Evolutionary conservation across 2,888 invertebrate species (phyloP).

Genomic region (Agrenia bidenticulata): DNA sequence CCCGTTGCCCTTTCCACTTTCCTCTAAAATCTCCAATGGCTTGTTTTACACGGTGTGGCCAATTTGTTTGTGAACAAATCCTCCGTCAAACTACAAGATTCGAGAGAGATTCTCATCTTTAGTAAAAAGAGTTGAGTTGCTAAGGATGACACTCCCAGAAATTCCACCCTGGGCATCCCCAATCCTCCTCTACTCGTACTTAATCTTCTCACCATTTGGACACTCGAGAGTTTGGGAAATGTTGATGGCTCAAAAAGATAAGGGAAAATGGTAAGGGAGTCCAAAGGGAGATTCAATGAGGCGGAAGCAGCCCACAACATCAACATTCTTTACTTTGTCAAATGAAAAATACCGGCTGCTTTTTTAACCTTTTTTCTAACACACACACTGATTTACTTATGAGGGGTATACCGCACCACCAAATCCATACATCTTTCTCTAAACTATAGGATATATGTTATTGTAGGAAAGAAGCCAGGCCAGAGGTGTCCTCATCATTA

Average conservation of each 20-base stretch:
- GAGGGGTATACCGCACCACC: too few relatives aligned
- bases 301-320: slow-evolving; percentile 22
- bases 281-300: slow-evolving; percentile 9
- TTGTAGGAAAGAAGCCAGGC: too few relatives aligned
- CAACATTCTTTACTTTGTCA: slow-evolving; percentile 18
- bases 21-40: background rate
- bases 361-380: background rate
- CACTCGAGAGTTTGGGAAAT: background rate
- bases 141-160: slow-evolving; percentile 21
- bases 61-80: slow-evolving; percentile 24
- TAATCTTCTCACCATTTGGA: slow-evolving; percentile 12
- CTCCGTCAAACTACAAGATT: slow-evolving; percentile 1
- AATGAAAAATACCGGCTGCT: slow-evolving; percentile 13
- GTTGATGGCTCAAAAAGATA: too few relatives aligned
- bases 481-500: slow-evolving; percentile 21
- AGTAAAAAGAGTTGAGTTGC: background rate
- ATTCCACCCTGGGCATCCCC: slow-evolving; percentile 15
- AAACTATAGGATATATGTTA: too few relatives aligned
- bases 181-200: slow-evolving; percentile 4
- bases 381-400: background rate
- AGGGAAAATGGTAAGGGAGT: too few relatives aligned
- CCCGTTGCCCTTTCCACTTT: too few relatives aligned
- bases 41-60: slow-evolving; percentile 10
- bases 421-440: too few relatives aligned
- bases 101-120: too few relatives aligned